These are phyloP conservation scores for Tinea semifulvella DNA, from an alignment of 2,888 invertebrate species.

Conservation along the genomic window DNA sequence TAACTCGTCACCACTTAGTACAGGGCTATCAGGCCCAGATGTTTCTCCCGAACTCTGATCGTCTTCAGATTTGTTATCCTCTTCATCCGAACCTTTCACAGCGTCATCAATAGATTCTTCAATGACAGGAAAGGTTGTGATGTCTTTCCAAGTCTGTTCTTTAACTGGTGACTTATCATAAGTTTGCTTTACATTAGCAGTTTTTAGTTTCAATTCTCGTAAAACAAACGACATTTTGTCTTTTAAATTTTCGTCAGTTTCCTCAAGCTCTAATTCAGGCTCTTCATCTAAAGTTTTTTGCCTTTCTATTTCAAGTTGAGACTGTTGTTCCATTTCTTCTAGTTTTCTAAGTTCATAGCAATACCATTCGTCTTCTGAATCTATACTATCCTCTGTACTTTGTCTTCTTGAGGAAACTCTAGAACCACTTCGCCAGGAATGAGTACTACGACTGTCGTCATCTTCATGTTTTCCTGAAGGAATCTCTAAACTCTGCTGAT, in stretches of 20 bases:
- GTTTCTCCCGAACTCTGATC: constrained; percentile 84
- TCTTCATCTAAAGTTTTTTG: constrained; percentile 69
- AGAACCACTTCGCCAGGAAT: constrained; percentile 88
- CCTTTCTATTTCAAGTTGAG: constrained; percentile 71
- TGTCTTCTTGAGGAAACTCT: constrained; percentile 86
- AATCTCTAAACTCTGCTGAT: constrained; percentile 83
- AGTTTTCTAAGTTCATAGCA: constrained; percentile 87
- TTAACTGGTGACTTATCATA: constrained; percentile 44
- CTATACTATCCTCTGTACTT: constrained; percentile 92
- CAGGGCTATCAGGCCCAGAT: constrained; percentile 88
- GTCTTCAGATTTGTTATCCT: constrained; percentile 58
- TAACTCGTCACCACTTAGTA: constrained; percentile 75
- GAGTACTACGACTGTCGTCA: constrained; percentile 86
- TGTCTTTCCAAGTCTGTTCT: constrained; percentile 51
- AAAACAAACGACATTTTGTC: constrained; percentile 84
- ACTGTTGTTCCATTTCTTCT: constrained; percentile 84
- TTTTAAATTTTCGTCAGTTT: constrained; percentile 75
- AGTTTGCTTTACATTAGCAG: constrained; percentile 54
- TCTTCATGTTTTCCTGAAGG: constrained; percentile 77
- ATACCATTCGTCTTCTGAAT: constrained; percentile 94
- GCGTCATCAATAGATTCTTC: constrained; percentile 46
- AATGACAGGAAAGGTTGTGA: constrained; percentile 57
- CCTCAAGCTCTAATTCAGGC: constrained; percentile 62
- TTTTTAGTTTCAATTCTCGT: constrained; percentile 77
- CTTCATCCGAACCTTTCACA: constrained; percentile 34